Evolutionary conservation across 2,797 vertebrate genomes (phyloP).

Genomic region (Crocidura indochinensis): DNA sequence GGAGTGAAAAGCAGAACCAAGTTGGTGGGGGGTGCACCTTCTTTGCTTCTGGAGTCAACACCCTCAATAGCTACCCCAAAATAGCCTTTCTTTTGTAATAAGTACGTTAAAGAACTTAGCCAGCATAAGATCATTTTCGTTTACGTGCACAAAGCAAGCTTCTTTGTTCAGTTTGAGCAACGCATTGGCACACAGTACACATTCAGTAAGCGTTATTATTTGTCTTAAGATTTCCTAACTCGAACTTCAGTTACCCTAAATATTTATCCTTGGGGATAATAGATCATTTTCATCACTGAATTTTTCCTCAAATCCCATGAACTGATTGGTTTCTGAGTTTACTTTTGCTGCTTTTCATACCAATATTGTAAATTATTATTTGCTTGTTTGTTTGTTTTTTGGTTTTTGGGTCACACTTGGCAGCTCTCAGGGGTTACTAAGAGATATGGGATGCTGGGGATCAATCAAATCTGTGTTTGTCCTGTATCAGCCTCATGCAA

Average conservation of each 20-base stretch:
- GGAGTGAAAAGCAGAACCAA: slow-evolving; percentile 5
- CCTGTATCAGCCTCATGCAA: too few relatives aligned
- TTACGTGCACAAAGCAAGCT: slow-evolving; percentile 52
- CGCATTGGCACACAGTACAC: slow-evolving; percentile 7
- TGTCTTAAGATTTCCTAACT: slow-evolving; percentile 53
- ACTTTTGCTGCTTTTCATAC: slow-evolving; percentile 51
- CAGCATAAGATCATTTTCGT: slow-evolving; percentile 2
- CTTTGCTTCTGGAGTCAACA: slow-evolving; percentile 8
- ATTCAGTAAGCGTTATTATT: slow-evolving; percentile 46
- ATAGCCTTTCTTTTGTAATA: slow-evolving; percentile 33
- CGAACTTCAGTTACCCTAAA: background rate
- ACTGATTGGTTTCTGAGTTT: slow-evolving; percentile 18
- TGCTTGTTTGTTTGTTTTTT: too few relatives aligned
- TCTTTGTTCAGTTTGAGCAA: slow-evolving; percentile 6
- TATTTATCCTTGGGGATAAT: slow-evolving; percentile 37
- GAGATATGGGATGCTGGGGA: too few relatives aligned
- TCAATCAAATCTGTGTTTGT: too few relatives aligned
- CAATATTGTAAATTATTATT: slow-evolving; percentile 6
- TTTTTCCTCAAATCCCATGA: background rate
- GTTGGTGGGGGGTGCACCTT: background rate
- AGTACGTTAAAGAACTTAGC: slow-evolving; percentile 33
- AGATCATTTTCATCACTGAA: slow-evolving; percentile 44
- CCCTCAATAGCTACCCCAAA: background rate
- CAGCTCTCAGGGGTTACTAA: too few relatives aligned
- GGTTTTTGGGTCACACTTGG: too few relatives aligned